Conservation (phyloP, 2,797 vertebrate genomes). For the Phoebastria nigripes region DNA sequence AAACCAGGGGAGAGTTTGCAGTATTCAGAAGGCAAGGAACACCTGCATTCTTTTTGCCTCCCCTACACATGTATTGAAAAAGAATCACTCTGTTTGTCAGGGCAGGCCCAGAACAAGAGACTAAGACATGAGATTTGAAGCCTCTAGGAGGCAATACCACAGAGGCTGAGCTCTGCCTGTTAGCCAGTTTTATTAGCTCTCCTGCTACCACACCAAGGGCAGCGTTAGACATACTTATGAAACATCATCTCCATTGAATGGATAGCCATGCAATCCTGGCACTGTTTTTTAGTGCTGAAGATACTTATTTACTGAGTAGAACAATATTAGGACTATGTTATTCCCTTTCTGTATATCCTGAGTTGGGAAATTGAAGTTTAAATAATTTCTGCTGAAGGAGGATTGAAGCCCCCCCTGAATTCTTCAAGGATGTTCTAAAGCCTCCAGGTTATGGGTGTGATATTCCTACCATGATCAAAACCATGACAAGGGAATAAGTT, state of each 20-base stretch:
- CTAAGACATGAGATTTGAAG: neutral
- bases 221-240: neutral
- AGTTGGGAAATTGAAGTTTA: neutral
- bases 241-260: neutral
- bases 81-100: neutral
- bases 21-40: neutral
- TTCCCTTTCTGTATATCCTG: neutral
- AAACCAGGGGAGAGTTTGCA: neutral
- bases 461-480: neutral
- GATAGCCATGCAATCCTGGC: neutral
- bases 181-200: neutral
- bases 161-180: neutral
- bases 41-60: neutral
- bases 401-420: neutral
- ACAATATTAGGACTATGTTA: neutral
- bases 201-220: neutral
- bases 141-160: neutral
- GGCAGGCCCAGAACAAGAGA: neutral
- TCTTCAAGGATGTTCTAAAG: neutral
- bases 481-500: neutral
- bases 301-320: neutral
- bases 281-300: neutral
- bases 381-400: neutral
- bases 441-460: rapidly evolving
- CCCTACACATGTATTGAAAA: neutral